phyloP scores from a whole-genome alignment of 1,140 invertebrate genomes.

The Cardiocondyla obscurior region DNA sequence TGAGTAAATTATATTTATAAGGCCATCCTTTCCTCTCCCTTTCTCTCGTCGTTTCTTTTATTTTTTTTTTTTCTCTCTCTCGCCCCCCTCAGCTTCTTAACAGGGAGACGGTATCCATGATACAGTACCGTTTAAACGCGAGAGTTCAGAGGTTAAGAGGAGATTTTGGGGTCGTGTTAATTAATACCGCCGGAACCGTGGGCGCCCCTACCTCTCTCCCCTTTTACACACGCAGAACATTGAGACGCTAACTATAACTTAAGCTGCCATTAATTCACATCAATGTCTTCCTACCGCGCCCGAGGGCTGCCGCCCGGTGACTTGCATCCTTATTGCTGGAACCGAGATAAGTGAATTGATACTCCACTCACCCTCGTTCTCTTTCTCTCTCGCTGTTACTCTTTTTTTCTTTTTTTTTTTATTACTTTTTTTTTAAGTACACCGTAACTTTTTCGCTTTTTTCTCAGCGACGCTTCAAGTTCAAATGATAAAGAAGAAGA shows the following conservation, averaged over 20 bases:
- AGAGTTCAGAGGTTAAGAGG: slow-evolving; percentile 77
- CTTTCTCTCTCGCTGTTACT: background rate
- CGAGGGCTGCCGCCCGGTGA: slow-evolving; percentile 74
- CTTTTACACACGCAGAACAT: slow-evolving; percentile 45
- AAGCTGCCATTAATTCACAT: slow-evolving; percentile 84
- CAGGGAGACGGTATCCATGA: slow-evolving; percentile 61
- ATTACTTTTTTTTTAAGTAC: background rate
- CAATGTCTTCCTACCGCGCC: slow-evolving; percentile 81
- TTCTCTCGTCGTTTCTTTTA: slow-evolving; percentile 12
- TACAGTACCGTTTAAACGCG: slow-evolving; percentile 71
- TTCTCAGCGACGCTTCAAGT: background rate
- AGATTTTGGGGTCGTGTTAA: slow-evolving; percentile 80
- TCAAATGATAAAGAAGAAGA: background rate
- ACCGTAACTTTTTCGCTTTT: background rate
- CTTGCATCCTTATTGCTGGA: slow-evolving; percentile 81
- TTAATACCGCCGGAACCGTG: slow-evolving; percentile 71
- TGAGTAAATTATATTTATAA: slow-evolving; percentile 71
- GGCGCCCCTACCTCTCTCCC: slow-evolving; percentile 16
- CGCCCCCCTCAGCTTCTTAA: slow-evolving; percentile 47
- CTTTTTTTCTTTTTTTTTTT: background rate
- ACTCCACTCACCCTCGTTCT: too few species aligned
- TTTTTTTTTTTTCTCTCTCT: too few species aligned
- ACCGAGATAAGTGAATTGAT: slow-evolving; percentile 77
- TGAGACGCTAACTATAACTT: slow-evolving; percentile 73
- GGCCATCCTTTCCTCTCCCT: slow-evolving; percentile 52